phyloP scores from a whole-genome alignment of 2,888 invertebrate genomes.

The Scaptomyza polygonia region DNA sequence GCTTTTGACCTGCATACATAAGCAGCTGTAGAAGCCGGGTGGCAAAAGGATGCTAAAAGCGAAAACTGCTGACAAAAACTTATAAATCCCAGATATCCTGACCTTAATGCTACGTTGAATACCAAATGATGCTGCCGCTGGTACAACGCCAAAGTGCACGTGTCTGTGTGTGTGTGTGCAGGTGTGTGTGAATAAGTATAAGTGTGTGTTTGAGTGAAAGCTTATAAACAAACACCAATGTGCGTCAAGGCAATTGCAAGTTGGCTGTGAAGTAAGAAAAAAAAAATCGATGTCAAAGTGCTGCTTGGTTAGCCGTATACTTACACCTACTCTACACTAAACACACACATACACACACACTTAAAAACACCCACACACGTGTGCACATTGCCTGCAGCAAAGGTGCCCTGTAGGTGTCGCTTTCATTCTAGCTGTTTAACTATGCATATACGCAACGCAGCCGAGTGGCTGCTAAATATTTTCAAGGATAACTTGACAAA shows the following conservation, averaged over 20 bases:
- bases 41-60: constrained; percentile 50
- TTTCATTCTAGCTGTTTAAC: constrained; percentile 66
- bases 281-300: constrained; percentile 76
- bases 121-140: constrained; percentile 71
- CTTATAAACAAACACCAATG: constrained; percentile 64
- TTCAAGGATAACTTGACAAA: constrained; percentile 75
- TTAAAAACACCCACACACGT: constrained; percentile 1
- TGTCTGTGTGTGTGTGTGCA: constrained; percentile 19
- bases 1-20: constrained; percentile 68
- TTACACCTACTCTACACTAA: constrained; percentile 39
- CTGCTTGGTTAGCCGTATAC: constrained; percentile 63
- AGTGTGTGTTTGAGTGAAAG: constrained; percentile 36
- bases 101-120: constrained; percentile 81
- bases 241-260: constrained; percentile 53
- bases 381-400: constrained; percentile 18
- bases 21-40: constrained; percentile 16
- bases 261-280: constrained; percentile 7
- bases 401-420: constrained; percentile 72
- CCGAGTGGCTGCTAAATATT: constrained; percentile 76
- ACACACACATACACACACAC: constrained; percentile 11
- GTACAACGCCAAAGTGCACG: constrained; percentile 27
- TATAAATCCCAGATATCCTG: constrained; percentile 81
- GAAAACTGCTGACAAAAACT: constrained; percentile 76
- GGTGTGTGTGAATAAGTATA: background rate
- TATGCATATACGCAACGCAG: constrained; percentile 75